These are phyloP conservation scores for Galendromus occidentalis DNA, from an alignment of 1,140 invertebrate species.

Conservation along the genomic window DNA sequence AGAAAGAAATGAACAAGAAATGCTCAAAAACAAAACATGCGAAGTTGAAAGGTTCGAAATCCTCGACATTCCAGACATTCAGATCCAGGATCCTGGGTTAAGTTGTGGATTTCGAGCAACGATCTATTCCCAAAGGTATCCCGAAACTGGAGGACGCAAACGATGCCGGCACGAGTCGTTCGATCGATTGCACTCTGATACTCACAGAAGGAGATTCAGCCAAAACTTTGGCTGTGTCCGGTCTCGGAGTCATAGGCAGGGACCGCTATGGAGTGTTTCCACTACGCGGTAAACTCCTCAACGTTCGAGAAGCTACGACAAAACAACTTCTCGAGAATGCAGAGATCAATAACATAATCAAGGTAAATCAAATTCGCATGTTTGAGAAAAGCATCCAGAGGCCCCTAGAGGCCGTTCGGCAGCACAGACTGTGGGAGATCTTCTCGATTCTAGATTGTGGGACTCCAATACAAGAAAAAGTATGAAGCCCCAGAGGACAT, in stretches of 20 bases:
- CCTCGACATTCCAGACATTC: not conserved
- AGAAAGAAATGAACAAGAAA: slow-evolving; percentile 58
- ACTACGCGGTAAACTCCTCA: slow-evolving; percentile 35
- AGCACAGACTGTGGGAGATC: no score
- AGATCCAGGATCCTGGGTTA: no score
- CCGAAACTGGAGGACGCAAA: slow-evolving; percentile 98
- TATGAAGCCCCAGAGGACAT: slow-evolving; percentile 72
- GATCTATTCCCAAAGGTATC: slow-evolving; percentile 30
- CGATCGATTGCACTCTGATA: slow-evolving; percentile 73
- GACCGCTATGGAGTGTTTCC: slow-evolving; percentile 38
- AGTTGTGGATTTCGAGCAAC: no score
- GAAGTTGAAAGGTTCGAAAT: slow-evolving; percentile 53
- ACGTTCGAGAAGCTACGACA: slow-evolving; percentile 35
- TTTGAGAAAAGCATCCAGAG: no score
- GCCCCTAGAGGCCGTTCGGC: no score
- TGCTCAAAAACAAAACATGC: slow-evolving; percentile 68
- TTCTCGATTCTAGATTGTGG: slow-evolving; percentile 25
- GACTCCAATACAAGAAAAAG: slow-evolving; percentile 85
- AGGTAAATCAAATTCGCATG: slow-evolving; percentile 29
- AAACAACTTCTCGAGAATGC: slow-evolving; percentile 39
- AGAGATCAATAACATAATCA: slow-evolving; percentile 36
- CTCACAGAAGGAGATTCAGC: slow-evolving; percentile 84
- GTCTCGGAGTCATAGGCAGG: slow-evolving; percentile 34
- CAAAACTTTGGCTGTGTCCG: slow-evolving; percentile 36
- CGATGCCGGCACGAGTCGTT: slow-evolving; percentile 50